Conservation (phyloP, 2,113 vertebrate genomes). For the Chionomys nivalis region DNA sequence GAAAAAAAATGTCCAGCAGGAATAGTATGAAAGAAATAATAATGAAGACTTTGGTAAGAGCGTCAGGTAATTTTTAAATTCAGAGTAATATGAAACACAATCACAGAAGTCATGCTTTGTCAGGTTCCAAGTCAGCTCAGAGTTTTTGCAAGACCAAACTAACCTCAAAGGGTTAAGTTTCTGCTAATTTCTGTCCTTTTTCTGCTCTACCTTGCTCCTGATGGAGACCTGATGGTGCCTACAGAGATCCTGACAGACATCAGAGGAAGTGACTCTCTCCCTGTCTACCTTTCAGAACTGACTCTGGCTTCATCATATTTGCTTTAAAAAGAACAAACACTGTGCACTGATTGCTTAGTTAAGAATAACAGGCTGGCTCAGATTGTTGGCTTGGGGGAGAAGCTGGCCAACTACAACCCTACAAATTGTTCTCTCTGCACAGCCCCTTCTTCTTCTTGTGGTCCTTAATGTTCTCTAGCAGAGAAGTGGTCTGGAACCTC, state of each 20-base stretch:
- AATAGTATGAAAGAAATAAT: background rate
- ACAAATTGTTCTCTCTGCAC: slow-evolving; percentile 19
- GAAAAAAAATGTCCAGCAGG: background rate
- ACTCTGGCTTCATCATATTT: slow-evolving; percentile 33
- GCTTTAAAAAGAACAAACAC: slow-evolving; percentile 53
- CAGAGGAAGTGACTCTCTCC: background rate
- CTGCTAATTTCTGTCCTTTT: background rate
- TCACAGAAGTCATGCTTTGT: background rate
- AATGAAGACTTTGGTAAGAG: background rate
- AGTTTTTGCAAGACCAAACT: slow-evolving; percentile 26
- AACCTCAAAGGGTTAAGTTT: background rate
- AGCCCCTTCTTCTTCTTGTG: background rate
- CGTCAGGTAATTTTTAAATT: slow-evolving; percentile 14
- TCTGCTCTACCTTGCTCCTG: background rate
- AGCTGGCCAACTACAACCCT: background rate
- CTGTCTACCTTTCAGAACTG: background rate
- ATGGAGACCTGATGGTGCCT: background rate
- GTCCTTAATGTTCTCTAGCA: background rate
- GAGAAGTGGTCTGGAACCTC: background rate
- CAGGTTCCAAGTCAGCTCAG: slow-evolving; percentile 11
- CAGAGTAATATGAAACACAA: slow-evolving; percentile 33
- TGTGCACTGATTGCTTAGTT: slow-evolving; percentile 39
- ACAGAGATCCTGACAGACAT: background rate
- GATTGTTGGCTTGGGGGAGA: background rate
- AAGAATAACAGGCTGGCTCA: slow-evolving; percentile 26